These are phyloP conservation scores for Neocrepidodera transversa DNA, from an alignment of 2,888 invertebrate genomes.

Conservation along the genomic window DNA sequence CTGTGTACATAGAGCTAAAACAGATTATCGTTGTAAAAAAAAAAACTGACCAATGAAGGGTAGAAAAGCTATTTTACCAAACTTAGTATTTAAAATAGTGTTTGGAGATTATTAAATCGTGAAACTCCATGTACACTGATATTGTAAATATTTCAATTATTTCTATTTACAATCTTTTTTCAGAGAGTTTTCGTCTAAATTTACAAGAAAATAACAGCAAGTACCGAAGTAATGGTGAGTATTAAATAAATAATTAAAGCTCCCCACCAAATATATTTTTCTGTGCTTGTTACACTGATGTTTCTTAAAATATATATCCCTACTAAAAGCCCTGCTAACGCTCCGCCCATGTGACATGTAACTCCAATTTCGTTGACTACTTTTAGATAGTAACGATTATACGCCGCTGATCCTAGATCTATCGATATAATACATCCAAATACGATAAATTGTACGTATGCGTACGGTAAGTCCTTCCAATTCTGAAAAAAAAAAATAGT, in stretches of 20 bases:
- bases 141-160: too few species aligned
- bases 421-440: constrained; percentile 79
- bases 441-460: constrained; percentile 80
- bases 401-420: constrained; percentile 89
- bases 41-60: too few species aligned
- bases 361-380: constrained; percentile 79
- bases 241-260: constrained; percentile 74
- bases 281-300: constrained; percentile 67
- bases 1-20: too few species aligned
- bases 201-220: not conserved
- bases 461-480: constrained; percentile 95
- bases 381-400: constrained; percentile 79
- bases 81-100: too few species aligned
- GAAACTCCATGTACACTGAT: too few species aligned
- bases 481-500: constrained; percentile 71
- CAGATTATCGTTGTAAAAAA: too few species aligned
- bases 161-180: too few species aligned
- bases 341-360: constrained; percentile 90
- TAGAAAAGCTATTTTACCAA: too few species aligned
- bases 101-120: too few species aligned
- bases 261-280: constrained; percentile 69
- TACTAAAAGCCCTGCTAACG: constrained; percentile 80
- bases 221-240: constrained; percentile 66
- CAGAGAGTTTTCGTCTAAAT: too few species aligned
- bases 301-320: constrained; percentile 71